Evolutionary conservation across 2,113 vertebrate genomes (phyloP).

Genomic region (Corydoras sp.): DNA sequence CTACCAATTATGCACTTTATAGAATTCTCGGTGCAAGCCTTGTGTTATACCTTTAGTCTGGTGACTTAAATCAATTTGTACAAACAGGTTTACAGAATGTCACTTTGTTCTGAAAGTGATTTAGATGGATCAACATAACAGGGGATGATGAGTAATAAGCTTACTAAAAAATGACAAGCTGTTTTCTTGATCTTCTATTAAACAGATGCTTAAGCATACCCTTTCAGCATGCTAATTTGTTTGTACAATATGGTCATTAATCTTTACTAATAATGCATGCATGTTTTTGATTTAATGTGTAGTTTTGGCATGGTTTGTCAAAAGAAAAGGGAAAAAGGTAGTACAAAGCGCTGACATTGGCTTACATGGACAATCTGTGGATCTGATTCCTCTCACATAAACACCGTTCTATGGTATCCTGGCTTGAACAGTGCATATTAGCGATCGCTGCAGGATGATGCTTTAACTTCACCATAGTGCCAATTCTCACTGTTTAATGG

Average conservation of each 20-base stretch:
- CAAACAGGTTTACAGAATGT: background rate
- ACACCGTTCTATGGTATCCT: no score
- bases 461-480: no score
- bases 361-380: no score
- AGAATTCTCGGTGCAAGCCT: background rate
- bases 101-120: slow-evolving; percentile 19
- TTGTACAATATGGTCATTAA: slow-evolving; percentile 45
- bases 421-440: no score
- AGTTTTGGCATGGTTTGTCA: background rate
- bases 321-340: no score
- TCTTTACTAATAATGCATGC: slow-evolving; percentile 21
- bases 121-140: slow-evolving; percentile 21
- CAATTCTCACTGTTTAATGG: no score
- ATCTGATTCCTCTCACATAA: no score
- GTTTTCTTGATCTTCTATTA: slow-evolving; percentile 32
- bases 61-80: background rate
- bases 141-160: slow-evolving; percentile 20
- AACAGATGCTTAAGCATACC: slow-evolving; percentile 42
- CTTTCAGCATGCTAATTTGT: slow-evolving; percentile 41
- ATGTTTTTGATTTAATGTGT: background rate
- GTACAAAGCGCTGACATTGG: no score
- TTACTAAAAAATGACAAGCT: slow-evolving; percentile 35
- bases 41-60: background rate
- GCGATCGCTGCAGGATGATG: no score
- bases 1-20: background rate